Evolutionary conservation across 2,888 invertebrate genomes (phyloP), one percentile per base, ranked within the genome.

Genomic region (Atherix ibis): DNA sequence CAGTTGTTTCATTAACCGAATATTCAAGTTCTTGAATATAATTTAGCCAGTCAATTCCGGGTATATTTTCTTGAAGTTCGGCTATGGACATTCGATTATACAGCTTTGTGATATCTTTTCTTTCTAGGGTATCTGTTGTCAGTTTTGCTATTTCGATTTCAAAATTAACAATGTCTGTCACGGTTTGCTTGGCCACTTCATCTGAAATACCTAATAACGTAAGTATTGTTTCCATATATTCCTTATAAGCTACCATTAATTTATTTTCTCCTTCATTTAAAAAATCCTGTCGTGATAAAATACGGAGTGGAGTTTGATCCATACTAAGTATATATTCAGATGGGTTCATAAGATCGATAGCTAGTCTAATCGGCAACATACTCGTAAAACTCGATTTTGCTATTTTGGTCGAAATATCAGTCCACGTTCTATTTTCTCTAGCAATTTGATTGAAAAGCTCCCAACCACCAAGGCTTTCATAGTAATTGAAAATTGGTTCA

Each of bases 211-310:
- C 44, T 12, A 48, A 25, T 4, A 39, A 14, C 10, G 22, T 22
- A 2, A 36, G 32, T 16, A 39, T 30, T n/a, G 72, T 73, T 4
- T 70, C 64, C 42, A 85, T 69, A 50, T 79, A 81, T 12, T 63
- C 64, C 46, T 71, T 71, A 49, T 89, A 89, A 1, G 88, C 85
- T 35, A 71, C 65, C 25, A 81, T n/a, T n/a, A n/a, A n/a, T n/a
- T n/a, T n/a, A n/a, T n/a, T n/a, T n/a, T n/a, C n/a, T n/a, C n/a
- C n/a, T n/a, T n/a, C n/a, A n/a, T n/a, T n/a, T n/a, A n/a, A n/a
- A n/a, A n/a, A n/a, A n/a, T n/a, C n/a, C n/a, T n/a, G n/a, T n/a
- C n/a, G n/a, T n/a, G n/a, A n/a, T n/a, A n/a, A n/a, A n/a, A n/a
- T n/a, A n/a, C n/a, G n/a, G n/a, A n/a, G n/a, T n/a, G n/a, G n/a